Evolutionary conservation across 2,888 invertebrate genomes (phyloP).

Genomic region (Lacanobia wlatinum): DNA sequence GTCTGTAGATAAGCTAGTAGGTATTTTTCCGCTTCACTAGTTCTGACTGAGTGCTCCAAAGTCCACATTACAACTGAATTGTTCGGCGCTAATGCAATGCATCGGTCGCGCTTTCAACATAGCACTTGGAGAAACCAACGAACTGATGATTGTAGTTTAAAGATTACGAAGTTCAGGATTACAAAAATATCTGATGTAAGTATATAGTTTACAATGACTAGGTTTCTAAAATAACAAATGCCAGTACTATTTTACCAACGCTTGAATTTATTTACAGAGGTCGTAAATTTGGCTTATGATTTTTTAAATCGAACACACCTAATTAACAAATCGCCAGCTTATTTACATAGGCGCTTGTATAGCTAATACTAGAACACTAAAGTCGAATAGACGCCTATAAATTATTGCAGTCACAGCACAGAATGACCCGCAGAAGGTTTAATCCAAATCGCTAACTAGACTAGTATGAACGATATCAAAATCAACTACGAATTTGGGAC

Average conservation of each 20-base stretch:
- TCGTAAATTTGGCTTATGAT: not conserved
- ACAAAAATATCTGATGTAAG: not conserved
- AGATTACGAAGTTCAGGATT: not conserved
- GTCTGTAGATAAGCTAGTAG: constrained; percentile 8
- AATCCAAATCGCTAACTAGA: not conserved
- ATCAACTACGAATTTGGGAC: too few species aligned
- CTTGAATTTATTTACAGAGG: not conserved
- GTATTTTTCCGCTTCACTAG: constrained; percentile 27
- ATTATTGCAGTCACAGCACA: constrained; percentile 6
- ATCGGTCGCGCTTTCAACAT: constrained; percentile 20
- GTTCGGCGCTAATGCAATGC: constrained; percentile 24
- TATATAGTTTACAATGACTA: not conserved
- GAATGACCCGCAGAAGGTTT: constrained; percentile 17
- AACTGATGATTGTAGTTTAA: not conserved
- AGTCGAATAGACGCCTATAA: constrained; percentile 13
- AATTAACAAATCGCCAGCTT: constrained; percentile 1
- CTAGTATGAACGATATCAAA: not conserved
- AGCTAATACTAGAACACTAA: constrained; percentile 6
- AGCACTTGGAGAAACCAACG: constrained; percentile 4
- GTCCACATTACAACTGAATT: constrained; percentile 15
- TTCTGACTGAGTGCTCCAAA: constrained; percentile 10
- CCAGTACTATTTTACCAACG: not conserved
- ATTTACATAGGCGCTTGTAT: constrained; percentile 8
- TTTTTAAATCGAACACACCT: not conserved
- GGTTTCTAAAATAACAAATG: not conserved